Evolutionary conservation across 2,888 invertebrate species (phyloP), one percentile per base, ranked within the genome.

Genomic region (Germaria angustata): DNA sequence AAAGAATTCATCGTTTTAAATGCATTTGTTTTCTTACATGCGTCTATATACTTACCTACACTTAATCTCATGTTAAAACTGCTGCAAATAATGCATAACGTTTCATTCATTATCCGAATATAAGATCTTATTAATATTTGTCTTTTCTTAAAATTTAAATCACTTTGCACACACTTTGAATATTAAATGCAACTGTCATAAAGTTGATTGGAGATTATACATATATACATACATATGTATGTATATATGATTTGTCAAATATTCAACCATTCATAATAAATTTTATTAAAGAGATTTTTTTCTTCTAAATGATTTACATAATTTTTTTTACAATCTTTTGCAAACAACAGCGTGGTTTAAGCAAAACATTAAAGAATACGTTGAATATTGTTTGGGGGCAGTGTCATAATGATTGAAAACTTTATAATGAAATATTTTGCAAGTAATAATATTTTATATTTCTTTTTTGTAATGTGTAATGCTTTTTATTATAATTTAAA

Each of bases 181-280:
- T 80, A 63, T 75, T 75, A 75, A 75, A 55, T 63, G 55, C 34
- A 28, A 63, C 66, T 63, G 68, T 55, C 80, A 75, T 61, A 55
- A 63, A 34, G 39, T 41, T 75, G 80, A 75, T 68, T 44, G 46
- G 15, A 39, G 73, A 80, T 80, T 68, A 46, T 55, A 68, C 53
- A n/a, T n/a, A n/a, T n/a, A n/a, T n/a, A n/a, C n/a, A n/a, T n/a
- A n/a, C n/a, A n/a, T n/a, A n/a, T n/a, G n/a, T n/a, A n/a, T 28
- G 28, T 28, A 28, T 28, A 63, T 75, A 63, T 80, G 44, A 68
- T 80, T 80, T 75, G 68, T 75, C 80, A 75, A 80, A 75, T 75
- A 69, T 39, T 39, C 53, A 20, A 49, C 6, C 68, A 68, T 75
- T 75, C 49, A 55, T 69, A 53, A 80, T 69, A 65, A 80, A 65